Evolutionary conservation across 2,888 invertebrate species (phyloP).

Genomic region (Agrochola circellaris): DNA sequence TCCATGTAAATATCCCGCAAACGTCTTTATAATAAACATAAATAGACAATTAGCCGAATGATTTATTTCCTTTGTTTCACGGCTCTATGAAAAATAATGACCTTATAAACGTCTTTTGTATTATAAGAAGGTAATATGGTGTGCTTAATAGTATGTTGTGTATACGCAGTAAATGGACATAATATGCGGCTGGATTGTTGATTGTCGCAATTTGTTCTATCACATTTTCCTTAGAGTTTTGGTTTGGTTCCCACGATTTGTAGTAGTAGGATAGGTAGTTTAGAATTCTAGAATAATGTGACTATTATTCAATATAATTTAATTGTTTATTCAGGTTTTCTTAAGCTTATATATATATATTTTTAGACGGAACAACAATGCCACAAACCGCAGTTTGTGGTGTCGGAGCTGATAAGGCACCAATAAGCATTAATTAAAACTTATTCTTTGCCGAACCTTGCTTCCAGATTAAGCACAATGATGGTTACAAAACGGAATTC

Average conservation of each 20-base stretch:
- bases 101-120: conserved; percentile 54
- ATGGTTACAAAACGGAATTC: conserved; percentile 9
- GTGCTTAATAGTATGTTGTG: conserved; percentile 57
- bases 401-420: conserved; percentile 33
- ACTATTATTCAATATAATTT: not conserved
- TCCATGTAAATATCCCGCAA: conserved; percentile 50
- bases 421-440: conserved; percentile 34
- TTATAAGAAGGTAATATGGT: conserved; percentile 37
- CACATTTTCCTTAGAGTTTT: conserved; percentile 50
- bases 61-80: conserved; percentile 69
- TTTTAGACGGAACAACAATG: conserved; percentile 30
- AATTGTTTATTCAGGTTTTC: not conserved
- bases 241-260: conserved; percentile 60
- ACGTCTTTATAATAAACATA: conserved; percentile 68
- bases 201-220: conserved; percentile 47
- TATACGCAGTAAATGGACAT: conserved; percentile 60
- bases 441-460: conserved; percentile 17
- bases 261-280: not conserved
- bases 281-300: conserved; percentile 20
- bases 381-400: conserved; percentile 45
- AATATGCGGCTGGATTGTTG: conserved; percentile 55
- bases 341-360: conserved; percentile 20
- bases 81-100: conserved; percentile 65
- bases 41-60: conserved; percentile 62
- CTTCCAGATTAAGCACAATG: conserved; percentile 10